Base-by-base conservation (phyloP, 2,797 vertebrate genomes). In the Schizopygopsis pylzovi region DNA sequence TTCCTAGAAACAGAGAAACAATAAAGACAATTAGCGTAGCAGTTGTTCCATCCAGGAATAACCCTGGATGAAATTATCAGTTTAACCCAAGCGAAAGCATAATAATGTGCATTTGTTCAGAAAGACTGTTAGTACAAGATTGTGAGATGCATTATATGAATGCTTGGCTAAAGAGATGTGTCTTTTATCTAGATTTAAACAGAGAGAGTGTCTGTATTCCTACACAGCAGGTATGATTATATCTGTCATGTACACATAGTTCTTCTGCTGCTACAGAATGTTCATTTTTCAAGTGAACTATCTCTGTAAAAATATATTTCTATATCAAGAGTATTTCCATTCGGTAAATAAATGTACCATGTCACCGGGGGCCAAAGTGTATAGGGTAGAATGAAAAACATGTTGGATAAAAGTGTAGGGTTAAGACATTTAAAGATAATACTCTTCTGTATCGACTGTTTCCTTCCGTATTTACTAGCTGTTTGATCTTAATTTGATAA, bases 401-500 rank as follows among this genome's bases (percentile, higher is more conserved):
- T 56, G 20, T 54, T 54, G 16, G 16, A 54, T 54, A 18, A 54
- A 54, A 56, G 7, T 59, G 22, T 59, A n/a, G 4, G 56, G 56
- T 59, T 59, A 59, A 59, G 22, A 59, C 56, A 25, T 25, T 61
- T 61, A 12, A 61, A 61, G n/a, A 61, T 61, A 5, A 25, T 12
- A 5, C 11, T 25, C 37, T 77, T 39, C 56, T 77, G 7, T 28
- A 67, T 67, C 20, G 59, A 41, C 43, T 70, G 70, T 4, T 75
- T 63, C 1, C 16, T 22, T 22, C 11, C n/a, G 1, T 59, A 73
- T 8, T 33, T 16, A 47, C 12, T 11, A 3, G 20, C 20, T 54
- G n/a, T 73, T 59, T 73, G 39, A 28, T 39, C 68, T 59, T 28
- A 8, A 82, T 71, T 67, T 82, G 68, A 73, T 28, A 25, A 54